Conservation (phyloP, 2,797 vertebrate species). For the Phyllotis vaccarum region DNA sequence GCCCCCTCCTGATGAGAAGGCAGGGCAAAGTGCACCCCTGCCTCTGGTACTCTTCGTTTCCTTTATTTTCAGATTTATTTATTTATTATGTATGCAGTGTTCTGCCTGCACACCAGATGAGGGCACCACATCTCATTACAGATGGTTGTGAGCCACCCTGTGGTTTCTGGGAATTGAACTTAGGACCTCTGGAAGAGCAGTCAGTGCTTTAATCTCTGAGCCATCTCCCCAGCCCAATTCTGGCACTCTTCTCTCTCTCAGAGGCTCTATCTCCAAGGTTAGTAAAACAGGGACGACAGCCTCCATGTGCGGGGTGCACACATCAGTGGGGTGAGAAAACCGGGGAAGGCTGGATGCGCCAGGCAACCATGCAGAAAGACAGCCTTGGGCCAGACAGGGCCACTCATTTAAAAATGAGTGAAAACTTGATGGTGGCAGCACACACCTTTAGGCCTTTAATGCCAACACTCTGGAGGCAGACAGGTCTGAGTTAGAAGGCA, state of each 20-base stretch:
- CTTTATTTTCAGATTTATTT: too few relatives aligned
- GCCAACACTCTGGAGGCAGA: background rate
- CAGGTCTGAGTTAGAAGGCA: background rate
- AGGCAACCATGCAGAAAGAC: background rate
- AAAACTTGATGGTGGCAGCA: background rate
- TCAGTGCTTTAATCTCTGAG: too few relatives aligned
- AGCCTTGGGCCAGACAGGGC: background rate
- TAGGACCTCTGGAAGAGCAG: too few relatives aligned
- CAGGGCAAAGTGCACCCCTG: background rate
- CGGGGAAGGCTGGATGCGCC: background rate
- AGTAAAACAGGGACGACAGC: background rate
- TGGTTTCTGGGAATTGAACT: too few relatives aligned
- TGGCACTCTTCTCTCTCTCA: background rate
- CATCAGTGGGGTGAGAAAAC: background rate
- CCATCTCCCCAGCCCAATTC: background rate
- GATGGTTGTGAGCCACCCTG: too few relatives aligned
- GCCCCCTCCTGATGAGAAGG: background rate
- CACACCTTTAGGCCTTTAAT: background rate
- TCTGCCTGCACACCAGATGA: too few relatives aligned
- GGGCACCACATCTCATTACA: too few relatives aligned
- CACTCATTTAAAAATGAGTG: background rate
- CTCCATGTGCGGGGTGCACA: rapidly evolving
- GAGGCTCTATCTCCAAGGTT: background rate
- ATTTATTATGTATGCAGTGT: too few relatives aligned
- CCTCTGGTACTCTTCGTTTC: background rate